Conservation (phyloP, 2,888 invertebrate genomes). For the Ennomos erosarius region DNA sequence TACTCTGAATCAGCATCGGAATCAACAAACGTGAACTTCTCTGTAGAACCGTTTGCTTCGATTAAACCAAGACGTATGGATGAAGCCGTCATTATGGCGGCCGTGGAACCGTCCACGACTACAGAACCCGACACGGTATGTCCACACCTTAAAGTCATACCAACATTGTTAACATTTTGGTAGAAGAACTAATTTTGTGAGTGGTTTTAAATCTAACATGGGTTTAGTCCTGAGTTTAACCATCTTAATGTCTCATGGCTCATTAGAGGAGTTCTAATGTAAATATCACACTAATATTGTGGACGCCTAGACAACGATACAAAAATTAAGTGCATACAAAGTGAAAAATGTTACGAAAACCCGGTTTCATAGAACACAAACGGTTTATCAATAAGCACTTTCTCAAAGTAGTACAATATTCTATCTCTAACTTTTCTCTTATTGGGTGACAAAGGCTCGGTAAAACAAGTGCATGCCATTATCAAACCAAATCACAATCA, state of each 20-base stretch:
- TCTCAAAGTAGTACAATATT: constrained; percentile 1
- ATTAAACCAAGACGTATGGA: constrained; percentile 58
- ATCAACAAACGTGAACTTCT: constrained; percentile 60
- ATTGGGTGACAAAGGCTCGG: constrained; percentile 9
- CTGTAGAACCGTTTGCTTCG: constrained; percentile 49
- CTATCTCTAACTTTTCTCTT: constrained; percentile 14
- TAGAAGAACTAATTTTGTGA: constrained; percentile 43
- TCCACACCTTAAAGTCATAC: constrained; percentile 34
- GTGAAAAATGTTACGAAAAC: too few relatives aligned
- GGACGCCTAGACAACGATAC: constrained; percentile 64
- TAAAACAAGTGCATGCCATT: constrained; percentile 6
- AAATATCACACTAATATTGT: constrained; percentile 65
- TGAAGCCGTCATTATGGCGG: constrained; percentile 50
- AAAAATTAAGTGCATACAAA: too few relatives aligned
- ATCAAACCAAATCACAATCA: not conserved
- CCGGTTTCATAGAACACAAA: too few relatives aligned
- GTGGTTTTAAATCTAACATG: constrained; percentile 63
- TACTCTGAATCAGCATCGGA: constrained; percentile 71
- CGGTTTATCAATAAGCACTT: constrained; percentile 5
- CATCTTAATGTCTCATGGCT: constrained; percentile 55
- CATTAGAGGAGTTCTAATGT: constrained; percentile 60
- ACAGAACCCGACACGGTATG: constrained; percentile 74
- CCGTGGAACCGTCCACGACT: constrained; percentile 62
- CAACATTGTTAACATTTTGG: constrained; percentile 33
- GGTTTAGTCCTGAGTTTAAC: constrained; percentile 53